These are phyloP conservation scores for Glyphotaelius pellucidus DNA, from an alignment of 2,888 invertebrate species.

Conservation along the genomic window DNA sequence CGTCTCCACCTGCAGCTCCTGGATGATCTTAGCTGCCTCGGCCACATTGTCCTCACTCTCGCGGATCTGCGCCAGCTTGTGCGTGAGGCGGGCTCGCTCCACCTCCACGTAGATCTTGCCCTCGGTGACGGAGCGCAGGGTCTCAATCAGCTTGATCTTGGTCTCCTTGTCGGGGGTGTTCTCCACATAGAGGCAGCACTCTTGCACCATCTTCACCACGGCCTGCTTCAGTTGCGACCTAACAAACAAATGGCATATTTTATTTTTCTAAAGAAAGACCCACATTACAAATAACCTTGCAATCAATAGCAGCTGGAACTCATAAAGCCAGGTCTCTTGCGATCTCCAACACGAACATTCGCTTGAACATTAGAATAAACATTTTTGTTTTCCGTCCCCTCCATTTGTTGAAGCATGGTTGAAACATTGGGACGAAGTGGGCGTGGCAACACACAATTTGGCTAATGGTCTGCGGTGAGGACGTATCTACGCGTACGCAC, in stretches of 20 bases:
- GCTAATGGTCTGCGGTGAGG: no score
- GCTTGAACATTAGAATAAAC: no score
- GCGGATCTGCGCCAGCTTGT: constrained; percentile 90
- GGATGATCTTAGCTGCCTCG: constrained; percentile 95
- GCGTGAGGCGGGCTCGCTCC: constrained; percentile 96
- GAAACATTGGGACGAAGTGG: no score
- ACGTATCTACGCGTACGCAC: no score
- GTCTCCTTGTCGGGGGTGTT: constrained; percentile 93
- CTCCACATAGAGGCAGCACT: constrained; percentile 95
- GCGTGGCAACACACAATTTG: no score
- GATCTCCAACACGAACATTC: no score
- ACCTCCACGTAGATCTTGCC: constrained; percentile 99
- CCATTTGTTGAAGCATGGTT: no score
- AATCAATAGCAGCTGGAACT: no score
- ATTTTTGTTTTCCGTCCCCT: no score
- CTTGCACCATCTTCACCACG: constrained; percentile 97
- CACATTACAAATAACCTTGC: no score
- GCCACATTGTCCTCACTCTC: constrained; percentile 90
- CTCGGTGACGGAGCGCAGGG: constrained; percentile 95
- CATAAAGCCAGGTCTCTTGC: no score
- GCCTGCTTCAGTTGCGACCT: constrained; percentile 97
- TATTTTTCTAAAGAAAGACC: background rate
- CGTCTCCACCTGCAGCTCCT: constrained; percentile 97
- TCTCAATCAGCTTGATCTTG: constrained; percentile 96
- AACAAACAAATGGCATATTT: background rate